These are phyloP conservation scores for Rhynchopsitta pachyrhyncha DNA, from an alignment of 2,113 vertebrate genomes.

Conservation along the genomic window DNA sequence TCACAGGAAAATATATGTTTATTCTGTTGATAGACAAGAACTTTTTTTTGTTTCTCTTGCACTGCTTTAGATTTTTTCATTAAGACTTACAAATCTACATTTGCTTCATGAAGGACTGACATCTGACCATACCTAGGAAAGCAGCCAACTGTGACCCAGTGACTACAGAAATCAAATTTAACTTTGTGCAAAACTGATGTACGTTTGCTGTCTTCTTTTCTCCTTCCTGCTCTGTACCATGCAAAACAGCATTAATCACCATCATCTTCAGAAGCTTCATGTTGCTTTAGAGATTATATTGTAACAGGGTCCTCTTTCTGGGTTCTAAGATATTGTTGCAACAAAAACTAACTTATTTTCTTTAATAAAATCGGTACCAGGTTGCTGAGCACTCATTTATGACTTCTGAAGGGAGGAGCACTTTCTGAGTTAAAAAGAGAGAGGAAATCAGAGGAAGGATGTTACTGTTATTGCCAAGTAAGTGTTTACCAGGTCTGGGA, in stretches of 20 bases:
- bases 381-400: not conserved
- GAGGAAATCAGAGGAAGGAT: not conserved
- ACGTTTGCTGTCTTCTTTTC: not conserved
- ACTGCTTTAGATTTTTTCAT: not conserved
- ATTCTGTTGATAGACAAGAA: not conserved
- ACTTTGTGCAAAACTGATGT: not conserved
- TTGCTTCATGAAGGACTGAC: not conserved
- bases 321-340: not conserved
- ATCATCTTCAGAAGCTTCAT: not conserved
- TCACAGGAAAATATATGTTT: not conserved
- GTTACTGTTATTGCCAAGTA: not conserved
- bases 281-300: not conserved
- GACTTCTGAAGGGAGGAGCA: not conserved
- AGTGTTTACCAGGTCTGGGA: not conserved
- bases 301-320: not conserved
- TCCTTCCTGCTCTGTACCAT: not conserved
- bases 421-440: not conserved
- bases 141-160: not conserved
- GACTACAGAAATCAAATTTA: not conserved
- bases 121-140: not conserved
- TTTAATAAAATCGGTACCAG: not conserved
- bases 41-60: not conserved
- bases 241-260: not conserved
- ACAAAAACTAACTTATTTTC: not conserved
- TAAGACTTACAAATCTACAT: not conserved